Conservation (phyloP, 2,113 vertebrate species). For the Piprites chloris region DNA sequence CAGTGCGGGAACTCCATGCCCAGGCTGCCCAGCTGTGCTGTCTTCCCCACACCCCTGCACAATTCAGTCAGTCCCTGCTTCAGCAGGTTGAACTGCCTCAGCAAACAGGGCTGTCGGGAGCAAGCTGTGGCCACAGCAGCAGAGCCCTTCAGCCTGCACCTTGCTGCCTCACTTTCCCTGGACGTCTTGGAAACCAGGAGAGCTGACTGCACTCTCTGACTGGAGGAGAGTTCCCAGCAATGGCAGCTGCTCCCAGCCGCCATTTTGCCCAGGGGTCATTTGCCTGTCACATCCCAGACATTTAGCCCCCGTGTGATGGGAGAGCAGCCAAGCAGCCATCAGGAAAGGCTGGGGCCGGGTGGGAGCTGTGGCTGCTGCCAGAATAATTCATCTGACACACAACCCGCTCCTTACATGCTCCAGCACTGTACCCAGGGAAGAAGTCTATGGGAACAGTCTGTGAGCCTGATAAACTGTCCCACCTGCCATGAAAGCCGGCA, state of each 20-base stretch:
- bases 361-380: constrained; percentile 21
- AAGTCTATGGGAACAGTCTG: neutral
- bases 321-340: constrained; percentile 32
- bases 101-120: neutral
- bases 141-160: rapidly evolving
- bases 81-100: neutral
- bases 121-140: neutral
- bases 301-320: neutral
- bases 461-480: neutral
- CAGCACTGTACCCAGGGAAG: neutral
- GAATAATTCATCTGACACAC: neutral
- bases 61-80: rapidly evolving
- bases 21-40: rapidly evolving
- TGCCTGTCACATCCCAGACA: neutral
- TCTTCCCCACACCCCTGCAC: rapidly evolving
- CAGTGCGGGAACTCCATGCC: rapidly evolving
- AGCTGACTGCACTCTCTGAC: neutral
- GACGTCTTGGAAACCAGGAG: neutral
- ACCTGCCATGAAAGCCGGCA: neutral
- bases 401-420: neutral
- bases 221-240: rapidly evolving
- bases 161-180: neutral
- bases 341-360: constrained; percentile 5
- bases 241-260: constrained; percentile 40
- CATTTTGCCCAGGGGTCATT: constrained; percentile 7